These are phyloP conservation scores for Parazoanthus atlanticus DNA, from an alignment of 92 coral and sea anemone species.

Conservation along the genomic window DNA sequence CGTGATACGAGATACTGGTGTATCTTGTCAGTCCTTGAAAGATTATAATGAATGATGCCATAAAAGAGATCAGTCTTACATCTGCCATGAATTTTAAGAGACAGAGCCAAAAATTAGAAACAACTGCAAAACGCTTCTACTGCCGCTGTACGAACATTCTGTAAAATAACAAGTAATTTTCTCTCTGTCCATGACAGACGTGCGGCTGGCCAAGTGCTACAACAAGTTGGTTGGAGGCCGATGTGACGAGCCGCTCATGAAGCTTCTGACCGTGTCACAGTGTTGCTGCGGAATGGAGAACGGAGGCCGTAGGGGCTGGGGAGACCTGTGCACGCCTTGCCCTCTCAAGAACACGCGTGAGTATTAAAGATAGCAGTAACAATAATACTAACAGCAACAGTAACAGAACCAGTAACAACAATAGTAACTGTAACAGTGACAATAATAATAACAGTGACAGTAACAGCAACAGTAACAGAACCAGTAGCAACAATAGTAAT, in stretches of 20 bases:
- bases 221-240: conserved; percentile 59
- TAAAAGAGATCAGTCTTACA: no score
- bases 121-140: no score
- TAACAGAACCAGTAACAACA: not conserved
- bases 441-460: not conserved
- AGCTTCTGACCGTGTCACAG: conserved; percentile 85
- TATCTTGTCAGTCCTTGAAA: no score
- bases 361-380: not conserved
- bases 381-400: not conserved
- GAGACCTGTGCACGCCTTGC: conserved; percentile 79
- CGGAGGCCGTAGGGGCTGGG: conserved; percentile 84
- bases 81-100: no score
- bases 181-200: conserved; percentile 53
- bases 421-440: not conserved
- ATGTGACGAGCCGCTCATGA: conserved; percentile 76
- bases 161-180: not conserved
- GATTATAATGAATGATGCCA: no score
- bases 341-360: conserved; percentile 62
- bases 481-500: not conserved
- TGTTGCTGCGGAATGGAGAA: conserved; percentile 97
- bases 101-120: no score
- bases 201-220: conserved; percentile 79
- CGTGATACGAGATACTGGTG: no score
- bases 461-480: not conserved
- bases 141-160: not conserved